Percentiles rank a stretch among this genome's conserved stretches.
Conservation (phyloP, 2,113 vertebrate species). For the Pardalotus punctatus region DNA sequence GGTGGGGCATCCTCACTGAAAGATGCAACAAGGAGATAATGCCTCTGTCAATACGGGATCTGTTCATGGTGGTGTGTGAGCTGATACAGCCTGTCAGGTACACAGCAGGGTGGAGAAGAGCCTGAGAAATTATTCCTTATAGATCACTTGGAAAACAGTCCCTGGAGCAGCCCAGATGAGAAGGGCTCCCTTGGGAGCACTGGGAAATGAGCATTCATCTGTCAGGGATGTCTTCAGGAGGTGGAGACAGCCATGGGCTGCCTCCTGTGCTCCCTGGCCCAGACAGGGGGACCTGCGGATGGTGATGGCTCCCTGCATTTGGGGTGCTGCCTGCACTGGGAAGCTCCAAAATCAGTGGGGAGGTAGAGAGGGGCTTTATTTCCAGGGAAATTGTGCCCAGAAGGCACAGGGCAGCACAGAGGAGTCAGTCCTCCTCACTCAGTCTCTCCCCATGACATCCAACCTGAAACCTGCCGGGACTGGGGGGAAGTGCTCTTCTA, state of each 20-base stretch:
- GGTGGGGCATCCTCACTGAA: constrained; percentile 31
- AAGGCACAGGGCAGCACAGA: neutral
- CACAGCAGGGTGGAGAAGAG: constrained; percentile 62
- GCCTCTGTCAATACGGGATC: constrained; percentile 59
- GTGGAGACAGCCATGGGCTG: constrained; percentile 22
- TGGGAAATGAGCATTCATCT: constrained; percentile 67
- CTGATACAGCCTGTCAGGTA: constrained; percentile 69
- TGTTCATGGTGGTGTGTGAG: constrained; percentile 53
- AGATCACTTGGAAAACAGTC: constrained; percentile 68
- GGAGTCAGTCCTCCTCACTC: neutral
- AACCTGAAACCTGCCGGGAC: neutral
- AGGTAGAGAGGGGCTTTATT: neutral
- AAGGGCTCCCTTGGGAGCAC: constrained; percentile 60
- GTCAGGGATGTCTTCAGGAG: constrained; percentile 65
- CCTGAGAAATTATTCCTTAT: constrained; percentile 72
- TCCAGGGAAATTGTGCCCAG: neutral
- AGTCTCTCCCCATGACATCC: neutral
- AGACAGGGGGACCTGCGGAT: neutral
- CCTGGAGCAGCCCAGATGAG: constrained; percentile 52
- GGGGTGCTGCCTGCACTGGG: neutral
- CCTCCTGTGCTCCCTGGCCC: neutral
- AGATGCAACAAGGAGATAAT: constrained; percentile 52
- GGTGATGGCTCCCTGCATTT: constrained; percentile 12
- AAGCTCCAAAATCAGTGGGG: constrained; percentile 22
- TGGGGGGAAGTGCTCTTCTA: neutral